These are phyloP conservation scores for Lasioglossum morio DNA, from an alignment of 2,888 invertebrate genomes.

Conservation along the genomic window DNA sequence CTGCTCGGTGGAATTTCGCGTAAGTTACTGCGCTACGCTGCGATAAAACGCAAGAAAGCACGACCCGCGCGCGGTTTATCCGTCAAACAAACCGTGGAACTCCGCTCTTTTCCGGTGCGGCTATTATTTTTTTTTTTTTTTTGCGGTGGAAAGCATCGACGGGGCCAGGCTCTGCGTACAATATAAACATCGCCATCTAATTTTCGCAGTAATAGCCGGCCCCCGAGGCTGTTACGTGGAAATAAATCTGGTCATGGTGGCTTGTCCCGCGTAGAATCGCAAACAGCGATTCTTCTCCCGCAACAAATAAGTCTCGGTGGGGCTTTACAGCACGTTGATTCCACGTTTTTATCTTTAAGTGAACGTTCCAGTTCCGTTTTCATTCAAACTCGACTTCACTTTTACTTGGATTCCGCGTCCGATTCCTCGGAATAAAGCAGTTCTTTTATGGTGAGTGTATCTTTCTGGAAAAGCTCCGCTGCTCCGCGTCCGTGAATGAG, in stretches of 20 bases:
- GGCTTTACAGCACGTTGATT: slow-evolving; percentile 1
- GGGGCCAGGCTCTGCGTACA: slow-evolving; percentile 60
- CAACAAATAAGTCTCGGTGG: slow-evolving; percentile 40
- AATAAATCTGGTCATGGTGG: slow-evolving; percentile 70
- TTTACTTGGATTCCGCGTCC: slow-evolving; percentile 3
- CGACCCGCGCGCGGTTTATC: slow-evolving; percentile 21
- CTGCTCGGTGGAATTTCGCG: neutral
- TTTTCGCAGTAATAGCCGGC: slow-evolving; percentile 56
- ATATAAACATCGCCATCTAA: slow-evolving; percentile 75
- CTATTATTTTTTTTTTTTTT: slow-evolving; percentile 26
- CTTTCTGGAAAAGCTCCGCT: neutral
- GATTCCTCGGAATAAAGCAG: slow-evolving; percentile 18
- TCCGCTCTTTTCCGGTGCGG: slow-evolving; percentile 36
- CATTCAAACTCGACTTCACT: slow-evolving; percentile 5
- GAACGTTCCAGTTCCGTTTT: slow-evolving; percentile 17
- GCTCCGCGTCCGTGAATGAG: neutral
- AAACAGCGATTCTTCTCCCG: slow-evolving; percentile 71
- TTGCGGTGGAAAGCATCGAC: slow-evolving; percentile 48
- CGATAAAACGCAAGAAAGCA: neutral
- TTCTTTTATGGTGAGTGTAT: neutral
- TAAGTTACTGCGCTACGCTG: neutral
- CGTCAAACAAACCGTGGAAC: slow-evolving; percentile 28
- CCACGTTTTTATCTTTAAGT: slow-evolving; percentile 15
- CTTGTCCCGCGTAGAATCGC: slow-evolving; percentile 66
- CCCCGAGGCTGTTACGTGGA: slow-evolving; percentile 56